phyloP scores from a whole-genome alignment of 2,113 vertebrate genomes.

The Misgurnus anguillicaudatus region DNA sequence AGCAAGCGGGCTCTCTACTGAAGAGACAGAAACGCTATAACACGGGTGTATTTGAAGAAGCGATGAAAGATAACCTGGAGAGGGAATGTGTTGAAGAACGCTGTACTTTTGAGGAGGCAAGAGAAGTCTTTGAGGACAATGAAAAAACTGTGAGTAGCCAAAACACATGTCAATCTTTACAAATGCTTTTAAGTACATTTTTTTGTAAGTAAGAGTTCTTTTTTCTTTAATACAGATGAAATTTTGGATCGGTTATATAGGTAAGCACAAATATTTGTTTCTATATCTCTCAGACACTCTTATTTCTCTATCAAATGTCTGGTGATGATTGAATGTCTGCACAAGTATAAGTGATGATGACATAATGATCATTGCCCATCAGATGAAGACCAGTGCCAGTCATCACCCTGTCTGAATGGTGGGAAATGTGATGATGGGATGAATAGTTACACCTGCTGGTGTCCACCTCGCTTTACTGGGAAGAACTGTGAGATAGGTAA shows the following conservation, averaged over 20 bases:
- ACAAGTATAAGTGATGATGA: neutral
- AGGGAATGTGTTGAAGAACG: slow-evolving; percentile 82
- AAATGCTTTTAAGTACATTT: neutral
- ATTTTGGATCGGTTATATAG: slow-evolving; percentile 55
- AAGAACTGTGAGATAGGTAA: slow-evolving; percentile 93
- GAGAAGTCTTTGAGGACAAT: slow-evolving; percentile 83
- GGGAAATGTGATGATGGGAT: slow-evolving; percentile 81
- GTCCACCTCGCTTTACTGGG: slow-evolving; percentile 79
- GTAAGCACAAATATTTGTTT: slow-evolving; percentile 44
- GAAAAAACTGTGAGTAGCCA: slow-evolving; percentile 74
- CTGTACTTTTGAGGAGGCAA: slow-evolving; percentile 83
- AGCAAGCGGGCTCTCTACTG: slow-evolving; percentile 74
- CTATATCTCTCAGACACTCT: neutral
- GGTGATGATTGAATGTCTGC: neutral
- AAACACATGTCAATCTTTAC: neutral
- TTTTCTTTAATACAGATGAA: slow-evolving; percentile 51
- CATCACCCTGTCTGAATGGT: slow-evolving; percentile 86
- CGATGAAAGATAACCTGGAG: slow-evolving; percentile 79
- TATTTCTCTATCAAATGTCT: neutral
- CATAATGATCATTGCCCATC: slow-evolving; percentile 15
- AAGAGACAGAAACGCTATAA: slow-evolving; percentile 81
- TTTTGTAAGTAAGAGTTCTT: neutral
- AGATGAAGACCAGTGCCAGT: slow-evolving; percentile 91
- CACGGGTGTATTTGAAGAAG: slow-evolving; percentile 76
- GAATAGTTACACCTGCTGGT: slow-evolving; percentile 84